Conservation (phyloP, 2,797 vertebrate species). For the Myioborus melanocephalus region DNA sequence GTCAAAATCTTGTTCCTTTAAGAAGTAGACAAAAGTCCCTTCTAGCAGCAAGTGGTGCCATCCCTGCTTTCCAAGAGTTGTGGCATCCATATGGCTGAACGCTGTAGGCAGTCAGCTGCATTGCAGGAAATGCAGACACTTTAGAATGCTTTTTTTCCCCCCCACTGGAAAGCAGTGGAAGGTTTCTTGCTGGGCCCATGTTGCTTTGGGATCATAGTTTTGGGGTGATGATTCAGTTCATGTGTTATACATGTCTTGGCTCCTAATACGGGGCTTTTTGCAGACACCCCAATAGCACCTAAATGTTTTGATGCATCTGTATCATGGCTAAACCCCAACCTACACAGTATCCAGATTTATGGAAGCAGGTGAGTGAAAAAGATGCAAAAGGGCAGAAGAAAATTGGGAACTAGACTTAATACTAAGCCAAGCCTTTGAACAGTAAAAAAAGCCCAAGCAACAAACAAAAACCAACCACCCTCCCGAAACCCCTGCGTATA, state of each 20-base stretch:
- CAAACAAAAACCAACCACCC: background rate
- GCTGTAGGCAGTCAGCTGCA: background rate
- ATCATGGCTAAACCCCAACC: background rate
- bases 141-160: fast-evolving
- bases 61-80: background rate
- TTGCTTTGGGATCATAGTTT: background rate
- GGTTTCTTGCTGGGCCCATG: background rate
- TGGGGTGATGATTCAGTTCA: background rate
- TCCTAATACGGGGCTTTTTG: background rate
- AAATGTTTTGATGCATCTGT: background rate
- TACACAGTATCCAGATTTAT: background rate
- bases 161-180: background rate
- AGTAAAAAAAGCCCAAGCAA: background rate
- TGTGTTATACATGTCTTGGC: background rate
- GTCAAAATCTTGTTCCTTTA: background rate
- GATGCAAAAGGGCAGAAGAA: background rate
- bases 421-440: background rate
- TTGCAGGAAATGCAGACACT: background rate
- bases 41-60: background rate
- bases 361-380: background rate
- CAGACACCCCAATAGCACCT: background rate
- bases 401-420: background rate
- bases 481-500: background rate
- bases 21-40: background rate
- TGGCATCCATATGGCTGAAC: background rate